phyloP scores from a whole-genome alignment of 2,888 invertebrate species.

The Glyphotaelius pellucidus region DNA sequence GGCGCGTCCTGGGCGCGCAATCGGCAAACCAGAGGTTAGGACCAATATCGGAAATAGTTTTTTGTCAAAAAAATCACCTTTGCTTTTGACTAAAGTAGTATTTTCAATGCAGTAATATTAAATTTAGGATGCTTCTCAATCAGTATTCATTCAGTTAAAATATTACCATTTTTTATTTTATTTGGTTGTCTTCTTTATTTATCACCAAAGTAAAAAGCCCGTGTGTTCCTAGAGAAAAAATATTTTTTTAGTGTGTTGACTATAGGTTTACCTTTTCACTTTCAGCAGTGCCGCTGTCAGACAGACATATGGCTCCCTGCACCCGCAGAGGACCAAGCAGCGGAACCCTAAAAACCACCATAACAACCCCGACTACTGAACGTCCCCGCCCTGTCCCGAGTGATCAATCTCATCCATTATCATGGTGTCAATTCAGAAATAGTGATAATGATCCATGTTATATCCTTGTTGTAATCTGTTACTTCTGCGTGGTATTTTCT shows the following conservation, averaged over 20 bases:
- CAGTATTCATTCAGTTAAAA: background rate
- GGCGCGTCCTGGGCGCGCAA: no score
- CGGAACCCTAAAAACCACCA: constrained; percentile 67
- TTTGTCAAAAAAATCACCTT: background rate
- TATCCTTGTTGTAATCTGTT: background rate
- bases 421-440: background rate
- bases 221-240: background rate
- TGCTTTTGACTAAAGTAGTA: background rate
- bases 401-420: background rate
- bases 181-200: background rate
- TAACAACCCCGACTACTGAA: constrained; percentile 62
- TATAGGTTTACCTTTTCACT: background rate
- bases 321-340: constrained; percentile 73
- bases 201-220: background rate
- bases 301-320: constrained; percentile 74
- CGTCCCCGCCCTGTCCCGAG: background rate
- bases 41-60: background rate
- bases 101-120: background rate
- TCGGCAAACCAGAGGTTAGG: no score
- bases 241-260: background rate
- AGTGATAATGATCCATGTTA: background rate
- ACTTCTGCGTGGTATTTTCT: background rate
- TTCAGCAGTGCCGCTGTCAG: constrained; percentile 71
- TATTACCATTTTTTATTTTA: background rate
- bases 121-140: background rate